Conservation (phyloP, 2,113 vertebrate genomes). For the Leptosomus discolor region DNA sequence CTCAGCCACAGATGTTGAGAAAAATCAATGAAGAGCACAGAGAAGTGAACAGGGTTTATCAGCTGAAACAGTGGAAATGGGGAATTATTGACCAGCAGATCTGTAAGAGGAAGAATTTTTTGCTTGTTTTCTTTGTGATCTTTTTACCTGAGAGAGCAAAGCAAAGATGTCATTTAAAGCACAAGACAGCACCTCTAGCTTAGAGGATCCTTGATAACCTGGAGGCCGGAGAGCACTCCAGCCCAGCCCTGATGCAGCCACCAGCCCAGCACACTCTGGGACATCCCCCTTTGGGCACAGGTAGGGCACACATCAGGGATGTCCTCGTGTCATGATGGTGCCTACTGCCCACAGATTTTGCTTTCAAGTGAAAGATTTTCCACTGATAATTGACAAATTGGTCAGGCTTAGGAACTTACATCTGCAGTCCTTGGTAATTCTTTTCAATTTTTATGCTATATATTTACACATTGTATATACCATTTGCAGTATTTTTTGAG, state of each 20-base stretch:
- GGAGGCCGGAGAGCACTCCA: not conserved
- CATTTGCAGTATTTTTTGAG: not conserved
- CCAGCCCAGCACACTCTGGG: fast-evolving
- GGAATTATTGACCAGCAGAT: not conserved
- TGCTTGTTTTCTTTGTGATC: not conserved
- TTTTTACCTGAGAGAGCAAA: not conserved
- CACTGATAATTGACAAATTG: not conserved
- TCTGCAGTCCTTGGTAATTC: not conserved
- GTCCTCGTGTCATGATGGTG: not conserved
- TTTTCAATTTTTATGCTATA: not conserved
- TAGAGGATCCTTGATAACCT: not conserved
- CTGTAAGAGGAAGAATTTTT: not conserved
- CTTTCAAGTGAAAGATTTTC: not conserved
- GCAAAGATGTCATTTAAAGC: not conserved
- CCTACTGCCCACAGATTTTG: not conserved
- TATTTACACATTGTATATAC: not conserved
- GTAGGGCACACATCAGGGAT: fast-evolving
- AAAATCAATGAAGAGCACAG: slow-evolving; percentile 4
- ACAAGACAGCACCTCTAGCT: not conserved
- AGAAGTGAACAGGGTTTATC: not conserved
- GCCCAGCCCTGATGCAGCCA: fast-evolving
- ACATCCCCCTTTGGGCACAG: not conserved
- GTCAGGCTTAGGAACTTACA: not conserved
- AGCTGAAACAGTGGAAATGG: not conserved
- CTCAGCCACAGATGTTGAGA: not conserved